Percentiles rank a stretch among this genome's conserved stretches.
Evolutionary conservation across 2,113 vertebrate genomes (phyloP).

Genomic region (Saimiri boliviensis): DNA sequence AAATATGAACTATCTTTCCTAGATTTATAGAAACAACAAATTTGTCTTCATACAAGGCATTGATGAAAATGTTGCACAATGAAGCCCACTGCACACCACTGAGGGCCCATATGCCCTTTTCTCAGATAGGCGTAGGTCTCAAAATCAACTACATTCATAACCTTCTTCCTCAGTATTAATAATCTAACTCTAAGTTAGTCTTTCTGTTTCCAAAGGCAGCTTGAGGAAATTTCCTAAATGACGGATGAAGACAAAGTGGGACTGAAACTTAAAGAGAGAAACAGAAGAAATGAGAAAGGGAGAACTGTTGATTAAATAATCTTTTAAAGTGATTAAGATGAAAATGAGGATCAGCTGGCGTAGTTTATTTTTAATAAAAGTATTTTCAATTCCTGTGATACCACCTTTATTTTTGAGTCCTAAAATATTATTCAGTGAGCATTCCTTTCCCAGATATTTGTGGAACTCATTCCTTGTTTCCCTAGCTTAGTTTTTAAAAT

Average conservation of each 20-base stretch:
- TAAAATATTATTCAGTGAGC: neutral
- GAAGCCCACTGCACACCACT: neutral
- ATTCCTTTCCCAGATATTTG: neutral
- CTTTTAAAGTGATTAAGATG: neutral
- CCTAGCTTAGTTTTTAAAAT: neutral
- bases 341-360: neutral
- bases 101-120: neutral
- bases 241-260: neutral
- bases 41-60: neutral
- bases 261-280: neutral
- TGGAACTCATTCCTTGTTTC: neutral
- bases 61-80: neutral
- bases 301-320: neutral
- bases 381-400: neutral
- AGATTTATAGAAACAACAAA: neutral
- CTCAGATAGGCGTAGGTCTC: neutral
- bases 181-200: neutral
- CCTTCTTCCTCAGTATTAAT: too few relatives aligned
- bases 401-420: neutral
- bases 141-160: neutral
- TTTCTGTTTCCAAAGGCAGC: neutral
- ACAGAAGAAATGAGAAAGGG: neutral
- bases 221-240: neutral
- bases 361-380: neutral
- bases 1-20: neutral